Evolutionary conservation across 2,797 vertebrate genomes (phyloP).

Genomic region (Schizopygopsis malacanthus): DNA sequence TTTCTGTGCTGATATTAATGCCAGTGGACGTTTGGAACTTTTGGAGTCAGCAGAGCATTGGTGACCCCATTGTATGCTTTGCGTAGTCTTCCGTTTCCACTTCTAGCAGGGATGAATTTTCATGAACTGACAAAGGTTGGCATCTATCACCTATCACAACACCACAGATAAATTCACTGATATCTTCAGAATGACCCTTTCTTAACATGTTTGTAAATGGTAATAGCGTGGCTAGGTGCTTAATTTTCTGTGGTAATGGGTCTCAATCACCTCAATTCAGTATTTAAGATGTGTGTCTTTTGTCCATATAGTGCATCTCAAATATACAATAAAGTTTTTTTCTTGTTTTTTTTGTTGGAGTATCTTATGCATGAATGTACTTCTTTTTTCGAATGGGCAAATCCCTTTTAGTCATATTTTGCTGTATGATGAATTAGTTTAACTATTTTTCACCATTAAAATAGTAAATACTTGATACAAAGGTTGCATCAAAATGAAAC

Average conservation of each 20-base stretch:
- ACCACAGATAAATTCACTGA: neutral
- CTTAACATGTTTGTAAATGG: neutral
- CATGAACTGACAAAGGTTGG: neutral
- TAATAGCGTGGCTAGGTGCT: neutral
- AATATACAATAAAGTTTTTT: neutral
- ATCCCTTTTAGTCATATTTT: neutral
- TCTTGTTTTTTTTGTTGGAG: neutral
- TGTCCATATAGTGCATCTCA: neutral
- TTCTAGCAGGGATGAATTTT: neutral
- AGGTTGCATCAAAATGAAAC: neutral
- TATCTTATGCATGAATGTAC: conserved; percentile 28
- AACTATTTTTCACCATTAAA: neutral
- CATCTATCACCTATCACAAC: neutral
- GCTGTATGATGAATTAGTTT: neutral
- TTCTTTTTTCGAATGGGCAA: conserved; percentile 24
- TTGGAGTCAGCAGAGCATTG: neutral
- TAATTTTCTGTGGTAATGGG: neutral
- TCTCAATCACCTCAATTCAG: neutral
- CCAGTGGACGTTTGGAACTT: neutral
- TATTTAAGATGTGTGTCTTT: neutral
- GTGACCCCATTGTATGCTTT: neutral
- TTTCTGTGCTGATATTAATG: neutral
- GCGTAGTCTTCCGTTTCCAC: neutral
- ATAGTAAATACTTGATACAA: neutral
- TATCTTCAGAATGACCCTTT: neutral